phyloP scores from a whole-genome alignment of 2,888 invertebrate genomes.

The Agrotis clavis region DNA sequence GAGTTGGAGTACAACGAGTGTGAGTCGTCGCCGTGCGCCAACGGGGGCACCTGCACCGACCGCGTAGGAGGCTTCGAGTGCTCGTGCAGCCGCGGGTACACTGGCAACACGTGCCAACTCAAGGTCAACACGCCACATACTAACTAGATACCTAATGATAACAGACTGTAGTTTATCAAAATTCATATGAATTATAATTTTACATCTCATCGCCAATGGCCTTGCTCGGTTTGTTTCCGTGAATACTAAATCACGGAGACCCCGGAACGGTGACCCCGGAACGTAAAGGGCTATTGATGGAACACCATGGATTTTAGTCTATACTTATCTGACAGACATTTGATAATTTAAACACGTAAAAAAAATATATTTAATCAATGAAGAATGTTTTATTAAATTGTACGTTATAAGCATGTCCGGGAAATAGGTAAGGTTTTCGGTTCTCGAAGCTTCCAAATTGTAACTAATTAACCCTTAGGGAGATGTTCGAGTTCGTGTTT shows the following conservation, averaged over 20 bases:
- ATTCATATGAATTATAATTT: not conserved
- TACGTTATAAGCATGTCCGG: not conserved
- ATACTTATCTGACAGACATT: no score
- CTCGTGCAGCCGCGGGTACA: conserved; percentile 93
- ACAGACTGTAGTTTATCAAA: no score
- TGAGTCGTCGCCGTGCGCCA: conserved; percentile 94
- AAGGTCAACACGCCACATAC: conserved; percentile 87
- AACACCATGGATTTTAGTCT: no score
- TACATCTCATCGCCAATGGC: conserved; percentile 17
- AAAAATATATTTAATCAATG: no score
- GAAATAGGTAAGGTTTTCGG: not conserved
- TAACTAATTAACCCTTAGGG: conserved; percentile 20
- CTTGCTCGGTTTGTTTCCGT: not conserved
- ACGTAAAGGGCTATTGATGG: no score
- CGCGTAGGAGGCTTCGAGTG: conserved; percentile 93
- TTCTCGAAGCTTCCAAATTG: conserved; percentile 1
- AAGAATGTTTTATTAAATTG: not conserved
- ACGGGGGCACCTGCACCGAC: conserved; percentile 94
- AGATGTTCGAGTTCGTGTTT: conserved; percentile 8
- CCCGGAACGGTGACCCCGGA: no score
- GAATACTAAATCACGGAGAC: not conserved
- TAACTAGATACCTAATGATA: conserved; percentile 12
- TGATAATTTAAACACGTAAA: no score
- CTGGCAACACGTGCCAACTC: conserved; percentile 93
- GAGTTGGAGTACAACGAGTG: conserved; percentile 95